Conservation (phyloP, 2,888 invertebrate genomes). For the Lomographa bimaculata region DNA sequence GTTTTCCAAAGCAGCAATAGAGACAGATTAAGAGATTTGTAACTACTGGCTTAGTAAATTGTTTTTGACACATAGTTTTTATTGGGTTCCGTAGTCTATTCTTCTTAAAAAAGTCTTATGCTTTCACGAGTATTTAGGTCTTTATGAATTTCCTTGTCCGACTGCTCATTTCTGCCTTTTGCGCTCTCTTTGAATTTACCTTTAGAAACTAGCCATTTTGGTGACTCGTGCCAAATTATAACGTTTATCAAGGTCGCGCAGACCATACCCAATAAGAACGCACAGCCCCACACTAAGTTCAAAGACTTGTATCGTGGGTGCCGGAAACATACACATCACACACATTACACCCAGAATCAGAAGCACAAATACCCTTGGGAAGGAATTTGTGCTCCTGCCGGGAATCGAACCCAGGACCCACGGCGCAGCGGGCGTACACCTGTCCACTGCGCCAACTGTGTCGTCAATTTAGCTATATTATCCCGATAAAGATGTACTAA, state of each 20-base stretch:
- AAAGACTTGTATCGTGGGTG: no score
- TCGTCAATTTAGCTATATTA: conserved; percentile 31
- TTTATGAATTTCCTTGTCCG: conserved; percentile 40
- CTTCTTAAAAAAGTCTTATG: no score
- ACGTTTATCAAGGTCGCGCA: conserved; percentile 25
- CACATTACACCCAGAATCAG: no score
- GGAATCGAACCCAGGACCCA: no score
- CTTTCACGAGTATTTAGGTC: conserved; percentile 27
- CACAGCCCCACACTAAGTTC: no score
- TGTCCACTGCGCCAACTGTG: no score
- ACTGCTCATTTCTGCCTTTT: conserved; percentile 33
- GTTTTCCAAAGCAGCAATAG: conserved; percentile 42
- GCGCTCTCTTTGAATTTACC: conserved; percentile 43
- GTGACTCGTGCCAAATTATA: conserved; percentile 42
- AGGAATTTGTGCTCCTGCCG: no score
- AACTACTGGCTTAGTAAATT: no score
- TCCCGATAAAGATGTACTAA: conserved; percentile 42
- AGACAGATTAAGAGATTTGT: conserved; percentile 23
- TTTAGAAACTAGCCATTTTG: conserved; percentile 48
- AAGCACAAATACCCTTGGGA: no score
- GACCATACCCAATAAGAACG: conserved; percentile 27
- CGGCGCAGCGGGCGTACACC: no score
- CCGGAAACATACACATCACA: no score
- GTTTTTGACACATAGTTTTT: conserved; percentile 4
- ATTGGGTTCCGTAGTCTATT: neutral